Evolutionary conservation across 1,140 invertebrate species (phyloP).

Genomic region (Calephelis nemesis): DNA sequence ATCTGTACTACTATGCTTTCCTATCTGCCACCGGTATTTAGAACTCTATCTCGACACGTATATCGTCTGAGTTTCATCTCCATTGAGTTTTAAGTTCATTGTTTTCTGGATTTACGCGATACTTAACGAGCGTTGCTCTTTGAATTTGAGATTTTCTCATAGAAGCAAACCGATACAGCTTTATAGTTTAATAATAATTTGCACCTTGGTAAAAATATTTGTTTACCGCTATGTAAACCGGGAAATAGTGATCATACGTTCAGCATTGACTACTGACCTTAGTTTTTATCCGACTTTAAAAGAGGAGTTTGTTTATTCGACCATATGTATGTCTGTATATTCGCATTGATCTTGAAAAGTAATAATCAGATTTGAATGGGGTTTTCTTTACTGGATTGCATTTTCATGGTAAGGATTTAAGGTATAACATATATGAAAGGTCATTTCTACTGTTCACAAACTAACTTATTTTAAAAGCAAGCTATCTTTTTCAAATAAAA

Average conservation of each 20-base stretch:
- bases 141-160: not conserved
- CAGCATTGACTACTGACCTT: no score
- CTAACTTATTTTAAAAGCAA: no score
- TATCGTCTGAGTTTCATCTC: not conserved
- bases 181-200: constrained; percentile 4
- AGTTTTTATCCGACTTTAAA: no score
- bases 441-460: no score
- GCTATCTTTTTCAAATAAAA: no score
- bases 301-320: no score
- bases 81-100: constrained; percentile 10
- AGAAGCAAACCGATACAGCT: not conserved
- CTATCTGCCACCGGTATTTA: not conserved
- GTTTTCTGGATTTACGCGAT: not conserved
- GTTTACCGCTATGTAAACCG: constrained; percentile 3
- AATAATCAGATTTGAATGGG: no score
- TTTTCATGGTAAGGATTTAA: no score
- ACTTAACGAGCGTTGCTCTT: not conserved
- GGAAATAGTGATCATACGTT: not conserved
- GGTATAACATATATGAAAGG: no score
- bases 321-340: no score
- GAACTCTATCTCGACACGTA: not conserved
- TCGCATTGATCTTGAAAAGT: no score
- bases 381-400: no score
- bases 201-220: not conserved
- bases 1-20: not conserved